Percentiles rank a stretch among this genome's conserved stretches.
phyloP scores from a whole-genome alignment of 2,888 invertebrate genomes.

The Agriotes lineatus region DNA sequence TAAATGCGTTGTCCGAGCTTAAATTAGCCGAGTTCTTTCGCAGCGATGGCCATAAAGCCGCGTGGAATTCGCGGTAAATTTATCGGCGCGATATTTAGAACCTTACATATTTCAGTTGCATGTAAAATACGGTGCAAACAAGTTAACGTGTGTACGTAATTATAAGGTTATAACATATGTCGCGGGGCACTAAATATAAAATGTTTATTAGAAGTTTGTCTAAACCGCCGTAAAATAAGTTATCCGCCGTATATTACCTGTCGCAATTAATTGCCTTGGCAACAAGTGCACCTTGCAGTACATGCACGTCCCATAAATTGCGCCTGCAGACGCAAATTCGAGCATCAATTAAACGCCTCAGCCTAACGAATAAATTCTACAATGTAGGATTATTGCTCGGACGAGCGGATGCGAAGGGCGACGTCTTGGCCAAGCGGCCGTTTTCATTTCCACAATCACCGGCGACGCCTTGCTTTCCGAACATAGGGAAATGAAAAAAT shows the following conservation, averaged over 20 bases:
- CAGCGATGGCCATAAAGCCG: too few species aligned
- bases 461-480: constrained; percentile 27
- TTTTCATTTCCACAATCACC: constrained; percentile 31
- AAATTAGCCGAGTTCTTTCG: too few species aligned
- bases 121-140: constrained; percentile 31
- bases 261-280: constrained; percentile 59
- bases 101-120: constrained; percentile 1
- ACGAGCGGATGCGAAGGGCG: background rate
- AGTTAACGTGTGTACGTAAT: constrained; percentile 46
- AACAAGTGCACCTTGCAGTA: constrained; percentile 61
- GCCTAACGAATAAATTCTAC: constrained; percentile 48
- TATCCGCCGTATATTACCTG: constrained; percentile 35
- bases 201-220: constrained; percentile 40
- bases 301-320: constrained; percentile 60
- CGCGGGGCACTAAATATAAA: constrained; percentile 45
- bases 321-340: constrained; percentile 59
- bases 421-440: background rate
- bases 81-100: constrained; percentile 8
- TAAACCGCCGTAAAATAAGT: constrained; percentile 35
- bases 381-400: constrained; percentile 30
- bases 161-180: constrained; percentile 44
- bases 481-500: constrained; percentile 51
- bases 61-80: too few species aligned
- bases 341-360: constrained; percentile 54
- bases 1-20: too few species aligned